Conservation (phyloP, 2,113 vertebrate species). For the Chroicocephalus ridibundus region DNA sequence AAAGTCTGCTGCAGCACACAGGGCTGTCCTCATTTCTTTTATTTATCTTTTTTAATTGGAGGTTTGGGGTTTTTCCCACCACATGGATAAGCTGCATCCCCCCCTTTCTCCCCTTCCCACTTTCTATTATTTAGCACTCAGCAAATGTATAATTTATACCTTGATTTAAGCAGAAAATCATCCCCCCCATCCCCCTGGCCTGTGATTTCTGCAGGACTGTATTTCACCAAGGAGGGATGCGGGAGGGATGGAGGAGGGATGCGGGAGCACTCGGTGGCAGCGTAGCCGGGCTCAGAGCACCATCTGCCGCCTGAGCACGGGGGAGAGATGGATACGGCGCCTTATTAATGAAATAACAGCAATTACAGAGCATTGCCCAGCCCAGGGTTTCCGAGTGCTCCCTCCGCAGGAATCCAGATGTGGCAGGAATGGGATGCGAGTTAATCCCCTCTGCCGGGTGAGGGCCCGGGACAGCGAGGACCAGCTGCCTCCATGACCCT, state of each 20-base stretch:
- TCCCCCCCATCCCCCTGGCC: fast-evolving
- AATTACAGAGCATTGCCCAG: not conserved
- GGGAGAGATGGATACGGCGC: fast-evolving
- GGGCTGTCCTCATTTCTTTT: not conserved
- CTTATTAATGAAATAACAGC: not conserved
- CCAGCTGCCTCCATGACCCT: not conserved
- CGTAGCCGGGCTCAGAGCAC: conserved; percentile 34
- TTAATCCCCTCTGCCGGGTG: not conserved
- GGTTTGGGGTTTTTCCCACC: not conserved
- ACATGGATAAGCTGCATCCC: not conserved
- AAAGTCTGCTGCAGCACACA: not conserved
- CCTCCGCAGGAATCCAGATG: not conserved
- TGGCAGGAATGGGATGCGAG: not conserved
- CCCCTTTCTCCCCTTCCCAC: not conserved
- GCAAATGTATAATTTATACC: not conserved
- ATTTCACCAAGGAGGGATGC: not conserved
- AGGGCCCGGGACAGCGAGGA: not conserved
- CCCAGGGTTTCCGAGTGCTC: not conserved
- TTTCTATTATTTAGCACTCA: not conserved
- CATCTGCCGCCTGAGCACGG: not conserved
- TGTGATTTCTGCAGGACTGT: not conserved
- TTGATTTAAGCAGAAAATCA: not conserved
- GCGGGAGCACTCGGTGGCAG: not conserved
- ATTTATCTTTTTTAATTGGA: not conserved
- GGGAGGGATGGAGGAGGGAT: not conserved